These are phyloP conservation scores for Morelia viridis DNA, from an alignment of 2,797 vertebrate species.

Conservation along the genomic window DNA sequence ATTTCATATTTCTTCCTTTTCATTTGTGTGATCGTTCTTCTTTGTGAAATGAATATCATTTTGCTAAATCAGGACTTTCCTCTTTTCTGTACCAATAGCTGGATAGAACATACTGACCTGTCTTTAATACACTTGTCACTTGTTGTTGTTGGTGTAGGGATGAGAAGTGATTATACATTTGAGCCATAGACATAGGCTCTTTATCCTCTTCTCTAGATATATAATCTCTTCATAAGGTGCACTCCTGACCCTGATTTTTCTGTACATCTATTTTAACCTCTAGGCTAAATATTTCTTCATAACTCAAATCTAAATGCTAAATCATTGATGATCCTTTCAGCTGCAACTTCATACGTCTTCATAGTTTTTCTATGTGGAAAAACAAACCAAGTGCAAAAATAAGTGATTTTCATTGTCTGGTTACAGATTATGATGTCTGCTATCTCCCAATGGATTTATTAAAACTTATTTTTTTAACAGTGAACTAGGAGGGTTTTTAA, in stretches of 20 bases:
- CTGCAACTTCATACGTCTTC: constrained; percentile 52
- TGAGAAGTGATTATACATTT: constrained; percentile 48
- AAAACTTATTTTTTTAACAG: background rate
- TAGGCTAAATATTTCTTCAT: constrained; percentile 61
- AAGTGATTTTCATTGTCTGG: constrained; percentile 26
- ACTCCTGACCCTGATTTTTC: constrained; percentile 60
- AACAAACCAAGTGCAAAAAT: constrained; percentile 38
- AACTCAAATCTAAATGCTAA: constrained; percentile 58
- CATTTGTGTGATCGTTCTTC: background rate
- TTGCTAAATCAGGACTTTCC: background rate
- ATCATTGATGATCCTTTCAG: constrained; percentile 38
- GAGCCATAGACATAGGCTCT: constrained; percentile 22
- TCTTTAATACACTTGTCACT: constrained; percentile 36
- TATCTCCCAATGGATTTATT: constrained; percentile 17
- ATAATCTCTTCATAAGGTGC: constrained; percentile 46
- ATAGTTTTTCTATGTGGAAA: constrained; percentile 45
- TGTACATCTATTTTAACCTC: constrained; percentile 48
- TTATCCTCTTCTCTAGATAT: constrained; percentile 46
- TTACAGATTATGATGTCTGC: constrained; percentile 39
- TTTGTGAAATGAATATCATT: background rate
- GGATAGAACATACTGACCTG: background rate
- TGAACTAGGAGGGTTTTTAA: constrained; percentile 21
- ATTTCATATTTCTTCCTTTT: background rate
- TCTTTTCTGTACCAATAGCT: background rate
- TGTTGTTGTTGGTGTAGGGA: constrained; percentile 27